These are phyloP conservation scores for Lithophane leautieri DNA, from an alignment of 2,888 invertebrate genomes.

Conservation along the genomic window DNA sequence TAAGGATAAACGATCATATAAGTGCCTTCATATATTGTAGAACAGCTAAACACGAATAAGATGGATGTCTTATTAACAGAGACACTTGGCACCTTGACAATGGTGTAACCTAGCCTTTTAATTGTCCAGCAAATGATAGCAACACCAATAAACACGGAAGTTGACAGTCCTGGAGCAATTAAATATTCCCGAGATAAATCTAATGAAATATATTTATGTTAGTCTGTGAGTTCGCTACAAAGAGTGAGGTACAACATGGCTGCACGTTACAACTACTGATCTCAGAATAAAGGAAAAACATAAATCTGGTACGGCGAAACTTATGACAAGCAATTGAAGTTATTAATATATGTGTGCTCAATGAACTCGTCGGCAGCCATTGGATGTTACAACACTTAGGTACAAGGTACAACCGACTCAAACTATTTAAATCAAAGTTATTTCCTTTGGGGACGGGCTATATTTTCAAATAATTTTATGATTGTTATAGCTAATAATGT, in stretches of 20 bases:
- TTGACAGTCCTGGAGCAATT: conserved; percentile 59
- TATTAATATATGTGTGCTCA: conserved; percentile 54
- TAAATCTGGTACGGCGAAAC: conserved; percentile 48
- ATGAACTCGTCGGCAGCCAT: conserved; percentile 41
- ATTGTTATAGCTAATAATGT: neutral
- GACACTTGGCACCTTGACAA: conserved; percentile 48
- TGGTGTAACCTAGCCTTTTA: conserved; percentile 56
- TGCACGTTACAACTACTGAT: conserved; percentile 18
- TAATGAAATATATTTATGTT: conserved; percentile 50
- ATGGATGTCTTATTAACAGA: conserved; percentile 41
- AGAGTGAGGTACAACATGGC: conserved; percentile 18
- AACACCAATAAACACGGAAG: conserved; percentile 62
- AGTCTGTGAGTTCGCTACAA: conserved; percentile 18
- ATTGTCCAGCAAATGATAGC: conserved; percentile 48
- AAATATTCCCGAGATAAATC: conserved; percentile 46
- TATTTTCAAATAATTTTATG: conserved; percentile 6
- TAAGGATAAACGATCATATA: conserved; percentile 48
- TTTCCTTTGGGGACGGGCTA: neutral
- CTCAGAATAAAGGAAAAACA: conserved; percentile 54
- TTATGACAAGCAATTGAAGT: conserved; percentile 59
- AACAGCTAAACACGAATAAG: conserved; percentile 27
- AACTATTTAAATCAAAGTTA: conserved; percentile 23
- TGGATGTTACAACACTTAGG: conserved; percentile 20
- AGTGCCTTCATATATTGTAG: conserved; percentile 5
- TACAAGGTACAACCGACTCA: conserved; percentile 1